Conservation (phyloP, 2,888 invertebrate genomes). For the Drosophila trichaetosa region DNA sequence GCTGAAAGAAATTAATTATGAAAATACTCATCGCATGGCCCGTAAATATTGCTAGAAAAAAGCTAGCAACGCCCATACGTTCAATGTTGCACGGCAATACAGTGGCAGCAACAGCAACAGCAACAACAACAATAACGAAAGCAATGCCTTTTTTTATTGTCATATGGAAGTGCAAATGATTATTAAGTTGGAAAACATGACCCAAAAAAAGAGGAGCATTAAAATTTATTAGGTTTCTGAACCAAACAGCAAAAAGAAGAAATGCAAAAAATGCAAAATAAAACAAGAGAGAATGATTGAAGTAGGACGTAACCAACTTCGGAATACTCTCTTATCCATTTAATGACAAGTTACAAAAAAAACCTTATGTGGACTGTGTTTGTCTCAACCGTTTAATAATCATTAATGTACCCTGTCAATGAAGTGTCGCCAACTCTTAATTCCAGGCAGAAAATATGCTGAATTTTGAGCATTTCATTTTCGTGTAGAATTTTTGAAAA, state of each 20-base stretch:
- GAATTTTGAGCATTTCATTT: neutral
- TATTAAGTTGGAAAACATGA: slow-evolving; percentile 40
- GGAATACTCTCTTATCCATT: neutral
- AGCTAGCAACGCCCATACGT: slow-evolving; percentile 26
- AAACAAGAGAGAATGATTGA: neutral
- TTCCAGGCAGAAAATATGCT: neutral
- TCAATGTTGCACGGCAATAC: slow-evolving; percentile 25
- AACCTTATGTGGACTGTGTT: neutral
- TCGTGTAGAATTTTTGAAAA: no score
- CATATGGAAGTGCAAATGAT: slow-evolving; percentile 49
- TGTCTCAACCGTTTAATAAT: no score
- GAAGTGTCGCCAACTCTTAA: no score
- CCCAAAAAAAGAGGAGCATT: slow-evolving; percentile 37
- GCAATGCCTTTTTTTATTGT: slow-evolving; percentile 37
- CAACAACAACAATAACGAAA: slow-evolving; percentile 11
- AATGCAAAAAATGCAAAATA: neutral
- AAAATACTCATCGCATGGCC: slow-evolving; percentile 64
- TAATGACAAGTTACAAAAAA: neutral
- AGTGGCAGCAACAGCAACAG: slow-evolving; percentile 7
- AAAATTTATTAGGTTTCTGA: slow-evolving; percentile 46
- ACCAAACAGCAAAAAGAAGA: slow-evolving; percentile 5
- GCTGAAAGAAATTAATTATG: slow-evolving; percentile 73
- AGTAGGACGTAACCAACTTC: neutral
- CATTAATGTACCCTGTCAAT: no score
- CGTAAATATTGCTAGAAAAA: slow-evolving; percentile 46